Percentiles rank a stretch among this genome's conserved stretches.
These are phyloP conservation scores for Marmota monax DNA, from an alignment of 2,113 vertebrate genomes.

Conservation along the genomic window DNA sequence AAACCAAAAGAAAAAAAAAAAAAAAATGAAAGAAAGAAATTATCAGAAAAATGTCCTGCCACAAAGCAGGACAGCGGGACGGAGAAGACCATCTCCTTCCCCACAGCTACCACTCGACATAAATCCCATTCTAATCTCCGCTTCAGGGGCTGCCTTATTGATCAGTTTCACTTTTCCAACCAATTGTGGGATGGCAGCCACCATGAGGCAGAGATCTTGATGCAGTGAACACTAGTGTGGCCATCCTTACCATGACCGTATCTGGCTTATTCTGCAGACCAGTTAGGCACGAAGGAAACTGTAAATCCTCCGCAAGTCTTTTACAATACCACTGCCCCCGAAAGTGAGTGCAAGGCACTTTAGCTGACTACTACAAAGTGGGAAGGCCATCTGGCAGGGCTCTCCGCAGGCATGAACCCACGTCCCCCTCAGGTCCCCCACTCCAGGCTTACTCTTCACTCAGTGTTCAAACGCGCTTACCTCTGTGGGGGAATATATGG, in stretches of 20 bases:
- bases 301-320: rapidly evolving
- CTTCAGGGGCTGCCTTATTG: neutral
- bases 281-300: neutral
- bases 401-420: neutral
- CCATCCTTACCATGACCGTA: rapidly evolving
- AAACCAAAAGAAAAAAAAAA: no score
- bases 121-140: neutral
- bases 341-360: rapidly evolving
- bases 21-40: no score
- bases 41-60: neutral
- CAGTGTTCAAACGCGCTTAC: conserved; percentile 82
- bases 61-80: neutral
- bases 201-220: rapidly evolving
- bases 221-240: rapidly evolving
- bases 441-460: no score
- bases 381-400: rapidly evolving
- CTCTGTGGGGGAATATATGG: conserved; percentile 95
- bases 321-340: rapidly evolving
- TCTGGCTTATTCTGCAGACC: neutral
- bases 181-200: no score
- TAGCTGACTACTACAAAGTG: neutral
- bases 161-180: neutral
- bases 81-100: no score
- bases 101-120: rapidly evolving
- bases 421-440: neutral